Evolutionary conservation across 1,140 invertebrate genomes (phyloP).

Genomic region (Papilio glaucus): DNA sequence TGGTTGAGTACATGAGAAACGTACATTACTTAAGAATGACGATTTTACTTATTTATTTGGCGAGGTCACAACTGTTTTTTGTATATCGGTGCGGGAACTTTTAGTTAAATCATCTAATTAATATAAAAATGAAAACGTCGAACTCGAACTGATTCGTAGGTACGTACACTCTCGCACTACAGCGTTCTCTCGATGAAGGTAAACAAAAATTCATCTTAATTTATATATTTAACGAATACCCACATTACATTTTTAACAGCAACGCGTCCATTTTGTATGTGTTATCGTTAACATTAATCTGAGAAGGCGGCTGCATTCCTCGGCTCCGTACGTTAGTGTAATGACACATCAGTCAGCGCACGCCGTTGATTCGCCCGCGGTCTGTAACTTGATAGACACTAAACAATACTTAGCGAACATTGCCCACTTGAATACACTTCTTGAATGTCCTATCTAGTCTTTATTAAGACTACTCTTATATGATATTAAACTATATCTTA

Average conservation of each 20-base stretch:
- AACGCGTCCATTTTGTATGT: neutral
- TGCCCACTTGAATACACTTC: neutral
- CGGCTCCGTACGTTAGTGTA: slow-evolving; percentile 10
- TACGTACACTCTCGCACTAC: no score
- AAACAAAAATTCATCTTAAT: slow-evolving; percentile 1
- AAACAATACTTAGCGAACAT: slow-evolving; percentile 9
- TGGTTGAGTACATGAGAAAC: no score
- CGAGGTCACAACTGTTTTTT: no score
- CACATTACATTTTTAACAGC: neutral
- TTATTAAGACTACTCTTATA: neutral
- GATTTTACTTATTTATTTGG: no score
- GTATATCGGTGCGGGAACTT: no score
- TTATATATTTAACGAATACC: neutral
- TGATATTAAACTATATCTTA: neutral
- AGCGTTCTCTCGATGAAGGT: neutral
- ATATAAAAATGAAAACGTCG: neutral
- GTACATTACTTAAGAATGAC: no score
- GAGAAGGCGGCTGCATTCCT: slow-evolving; percentile 11
- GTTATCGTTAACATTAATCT: slow-evolving; percentile 21
- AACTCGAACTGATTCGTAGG: neutral
- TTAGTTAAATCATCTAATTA: no score
- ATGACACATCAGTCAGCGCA: neutral
- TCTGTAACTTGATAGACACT: slow-evolving; percentile 21
- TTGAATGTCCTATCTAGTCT: neutral
- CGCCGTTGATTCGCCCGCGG: neutral